Base-by-base conservation (phyloP, 2,888 invertebrate species). In the Branchellion lobata region DNA sequence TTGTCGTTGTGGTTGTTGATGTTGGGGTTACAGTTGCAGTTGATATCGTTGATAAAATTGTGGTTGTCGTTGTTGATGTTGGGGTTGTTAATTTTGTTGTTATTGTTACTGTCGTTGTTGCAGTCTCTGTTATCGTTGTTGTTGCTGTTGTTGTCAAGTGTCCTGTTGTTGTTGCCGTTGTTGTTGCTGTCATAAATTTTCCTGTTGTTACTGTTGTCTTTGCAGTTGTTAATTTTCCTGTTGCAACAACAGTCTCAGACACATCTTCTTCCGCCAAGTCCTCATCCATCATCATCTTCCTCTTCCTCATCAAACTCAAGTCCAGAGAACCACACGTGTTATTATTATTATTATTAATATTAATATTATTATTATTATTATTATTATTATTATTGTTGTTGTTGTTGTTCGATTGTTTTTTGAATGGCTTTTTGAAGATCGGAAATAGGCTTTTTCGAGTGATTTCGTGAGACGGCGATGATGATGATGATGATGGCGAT, bases 381-480 rank as follows among this genome's bases (percentile, higher is more conserved):
- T 18, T 24, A 57, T 40, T 40, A 40, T 8, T 8, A 40, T 18
- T 57, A 24, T 18, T 24, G 21, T 57, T 57, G 5, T 18, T 57
- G n/a, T 24, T 57, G 21, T 57, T 24, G n/a, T 57, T 57, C 5
- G 21, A 5, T n/a, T 57, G 61, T 24, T 57, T 57, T n/a, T 57
- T 57, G 21, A 57, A 57, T 18, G 61, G 61, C 24, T 57, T 57
- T 57, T 57, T 57, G n/a, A 57, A 57, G 5, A 57, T 57, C 21
- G 61, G 61, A 57, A 57, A 57, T 3, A 57, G 61, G 21, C 61
- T 57, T 57, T 57, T 57, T n/a, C 21, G 5, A 57, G 61, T 57
- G 5, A 57, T 57, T 57, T 57, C 61, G n/a, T 57, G 61, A 57
- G 61, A 57, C 5, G 24, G n/a, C 5, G 61, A n/a, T 57, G 5